Base-by-base conservation (phyloP, 2,888 invertebrate species). In the Drosophila peninsularis region DNA sequence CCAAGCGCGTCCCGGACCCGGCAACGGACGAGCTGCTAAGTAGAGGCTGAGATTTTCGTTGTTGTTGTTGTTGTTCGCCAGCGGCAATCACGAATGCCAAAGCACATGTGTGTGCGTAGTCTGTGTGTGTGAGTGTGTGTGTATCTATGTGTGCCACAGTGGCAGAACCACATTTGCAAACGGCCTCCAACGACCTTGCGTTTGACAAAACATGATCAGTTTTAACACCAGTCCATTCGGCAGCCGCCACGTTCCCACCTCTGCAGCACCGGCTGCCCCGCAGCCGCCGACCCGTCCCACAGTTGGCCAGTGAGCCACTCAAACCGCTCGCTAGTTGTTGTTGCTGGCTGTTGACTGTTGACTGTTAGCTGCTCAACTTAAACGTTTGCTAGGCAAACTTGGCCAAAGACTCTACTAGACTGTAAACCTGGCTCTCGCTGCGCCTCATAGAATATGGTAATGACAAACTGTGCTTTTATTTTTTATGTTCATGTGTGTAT, bases 151-250 rank as follows among this genome's bases (percentile, higher is more conserved):
- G 86, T 84, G 89, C 86, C 87, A 82, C 89, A 85, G 88, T 83
- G 81, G 86, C 88, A 89, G 80, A 82, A 87, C 88, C 74, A 81
- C 76, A 86, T 89, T 82, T 90, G 81, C 87, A 89, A 91, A 90
- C 91, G 91, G 90, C 90, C 90, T 90, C 90, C 89, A 90, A 90
- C 91, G 90, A 91, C 90, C 90, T 91, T 90, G 90, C 90, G 82
- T 88, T 86, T 89, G 87, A 89, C 88, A 86, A 89, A 89, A 86
- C 86, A 89, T 88, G 85, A 88, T 89, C 85, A 80, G 77, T 85
- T 85, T 82, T 85, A 84, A 84, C 88, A 84, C 83, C 82, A 37
- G 83, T 81, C 61, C 64, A 67, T 64, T 75, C 75, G 70, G 58
- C 50, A 68, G 44, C 57, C 45, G 34, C 52, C 64, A 49, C 54